Base-by-base conservation (phyloP, 1,140 invertebrate species). In the Ceratitis capitata region DNA sequence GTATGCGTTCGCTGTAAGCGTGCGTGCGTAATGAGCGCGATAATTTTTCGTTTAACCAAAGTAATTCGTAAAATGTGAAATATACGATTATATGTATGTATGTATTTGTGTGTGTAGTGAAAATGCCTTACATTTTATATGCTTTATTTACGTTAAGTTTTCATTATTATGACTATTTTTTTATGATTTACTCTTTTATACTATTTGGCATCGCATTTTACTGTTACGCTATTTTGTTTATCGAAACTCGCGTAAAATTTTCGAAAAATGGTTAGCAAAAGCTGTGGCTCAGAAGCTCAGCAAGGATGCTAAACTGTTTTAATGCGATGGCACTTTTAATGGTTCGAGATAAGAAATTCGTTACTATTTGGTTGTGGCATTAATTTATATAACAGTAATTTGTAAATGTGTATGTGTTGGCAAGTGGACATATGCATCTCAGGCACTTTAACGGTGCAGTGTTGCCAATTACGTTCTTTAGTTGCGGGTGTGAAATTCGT, bases 1-100 rank as follows among this genome's bases (percentile, higher is more conserved):
- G n/a, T 42, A 19, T 42, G 7, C 69, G n/a, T 7, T n/a, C 16
- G 32, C 26, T 78, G 69, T 45, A 78, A 42, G 32, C 69, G 19
- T 10, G 45, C 23, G 45, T 78, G 45, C n/a, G 45, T 78, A 78
- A 78, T 78, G 69, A 47, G 69, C 39, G 69, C 69, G 69, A 78
- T 78, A 78, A 78, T 78, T 78, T 78, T 78, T 78, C 69, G 69
- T 78, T 78, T 45, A 78, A 78, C 14, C 69, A 26, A 78, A 78
- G 23, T 78, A 78, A 78, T 78, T 78, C 23, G 69, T 12, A 78
- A 78, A 78, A 47, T 78, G 39, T 23, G 7, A 42, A 78, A 23
- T n/a, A 56, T 56, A 9, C 19, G n/a, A n/a, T n/a, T 56, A 56
- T n/a, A n/a, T n/a, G n/a, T n/a, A n/a, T n/a, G n/a, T n/a, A n/a